phyloP scores from a whole-genome alignment of 37 sponge, comb jelly and placozoan species.

The Corticium candelabrum region DNA sequence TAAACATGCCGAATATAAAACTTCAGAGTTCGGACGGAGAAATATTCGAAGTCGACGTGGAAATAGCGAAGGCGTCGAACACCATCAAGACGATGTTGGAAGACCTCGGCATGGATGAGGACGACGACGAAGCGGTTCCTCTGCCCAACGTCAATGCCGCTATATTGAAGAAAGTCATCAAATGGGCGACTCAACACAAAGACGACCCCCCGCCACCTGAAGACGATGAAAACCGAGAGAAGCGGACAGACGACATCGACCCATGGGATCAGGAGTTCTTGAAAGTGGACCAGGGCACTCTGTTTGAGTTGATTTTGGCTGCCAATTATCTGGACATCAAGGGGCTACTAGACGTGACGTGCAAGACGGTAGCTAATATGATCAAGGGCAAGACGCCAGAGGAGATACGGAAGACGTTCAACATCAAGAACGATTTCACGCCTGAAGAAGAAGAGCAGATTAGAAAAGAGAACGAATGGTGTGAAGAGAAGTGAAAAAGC shows the following conservation, averaged over 20 bases:
- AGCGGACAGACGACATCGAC: slow-evolving; percentile 96
- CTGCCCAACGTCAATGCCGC: slow-evolving; percentile 93
- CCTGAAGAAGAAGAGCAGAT: slow-evolving; percentile 99
- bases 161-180: slow-evolving; percentile 92
- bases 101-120: slow-evolving; percentile 88
- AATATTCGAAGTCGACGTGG: slow-evolving; percentile 81
- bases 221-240: slow-evolving; percentile 98
- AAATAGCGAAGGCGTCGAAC: slow-evolving; percentile 84
- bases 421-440: slow-evolving; percentile 99
- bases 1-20: slow-evolving; percentile 90
- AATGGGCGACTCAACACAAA: slow-evolving; percentile 77
- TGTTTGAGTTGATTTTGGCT: slow-evolving; percentile 97
- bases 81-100: slow-evolving; percentile 99
- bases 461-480: slow-evolving; percentile 96
- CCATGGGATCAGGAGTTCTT: slow-evolving; percentile 98
- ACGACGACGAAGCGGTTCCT: slow-evolving; percentile 95
- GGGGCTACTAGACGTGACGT: slow-evolving; percentile 94
- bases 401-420: slow-evolving; percentile 97
- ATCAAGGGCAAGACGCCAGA: slow-evolving; percentile 98
- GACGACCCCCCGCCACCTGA: slow-evolving; percentile 88
- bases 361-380: slow-evolving; percentile 99
- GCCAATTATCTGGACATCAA: slow-evolving; percentile 99
- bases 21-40: slow-evolving; percentile 97
- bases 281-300: slow-evolving; percentile 98
- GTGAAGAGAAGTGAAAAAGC: slow-evolving; percentile 75